These are phyloP conservation scores for Empidonax traillii DNA, from an alignment of 2,113 vertebrate species.

Conservation along the genomic window DNA sequence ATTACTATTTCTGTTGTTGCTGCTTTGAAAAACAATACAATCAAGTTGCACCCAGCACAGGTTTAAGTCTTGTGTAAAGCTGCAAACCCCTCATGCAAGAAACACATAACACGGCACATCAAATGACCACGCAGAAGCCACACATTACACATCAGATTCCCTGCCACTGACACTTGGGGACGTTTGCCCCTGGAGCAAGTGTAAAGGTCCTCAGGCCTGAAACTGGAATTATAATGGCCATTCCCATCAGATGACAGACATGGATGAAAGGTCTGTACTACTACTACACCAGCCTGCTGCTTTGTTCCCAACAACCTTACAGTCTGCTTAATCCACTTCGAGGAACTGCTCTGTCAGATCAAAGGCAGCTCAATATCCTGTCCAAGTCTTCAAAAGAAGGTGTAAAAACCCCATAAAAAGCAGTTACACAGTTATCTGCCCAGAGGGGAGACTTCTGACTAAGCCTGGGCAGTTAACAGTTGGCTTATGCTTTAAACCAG, in stretches of 20 bases:
- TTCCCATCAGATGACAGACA: background rate
- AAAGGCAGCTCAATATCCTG: slow-evolving; percentile 40
- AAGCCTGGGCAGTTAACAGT: slow-evolving; percentile 47
- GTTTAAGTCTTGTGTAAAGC: background rate
- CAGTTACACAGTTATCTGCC: slow-evolving; percentile 33
- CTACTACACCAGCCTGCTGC: background rate
- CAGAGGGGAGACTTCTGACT: slow-evolving; percentile 27
- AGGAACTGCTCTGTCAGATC: slow-evolving; percentile 30
- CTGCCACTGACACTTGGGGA: background rate
- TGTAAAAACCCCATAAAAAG: slow-evolving; percentile 26
- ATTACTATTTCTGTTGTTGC: background rate
- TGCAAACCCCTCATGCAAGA: background rate
- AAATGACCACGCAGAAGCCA: background rate
- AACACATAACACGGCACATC: rapidly evolving
- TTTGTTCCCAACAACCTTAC: background rate
- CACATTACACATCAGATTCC: rapidly evolving
- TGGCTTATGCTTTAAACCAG: slow-evolving; percentile 25
- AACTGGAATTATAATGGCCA: background rate
- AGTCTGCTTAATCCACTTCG: background rate
- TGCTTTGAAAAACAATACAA: background rate
- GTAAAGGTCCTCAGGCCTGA: background rate
- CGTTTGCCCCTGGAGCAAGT: background rate
- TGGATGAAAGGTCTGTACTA: background rate
- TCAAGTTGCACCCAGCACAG: background rate
- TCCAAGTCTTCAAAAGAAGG: slow-evolving; percentile 26